Percentiles rank a stretch among this genome's conserved stretches.
phyloP scores from a whole-genome alignment of 2,113 vertebrate species.

The Chloroceryle aenea region DNA sequence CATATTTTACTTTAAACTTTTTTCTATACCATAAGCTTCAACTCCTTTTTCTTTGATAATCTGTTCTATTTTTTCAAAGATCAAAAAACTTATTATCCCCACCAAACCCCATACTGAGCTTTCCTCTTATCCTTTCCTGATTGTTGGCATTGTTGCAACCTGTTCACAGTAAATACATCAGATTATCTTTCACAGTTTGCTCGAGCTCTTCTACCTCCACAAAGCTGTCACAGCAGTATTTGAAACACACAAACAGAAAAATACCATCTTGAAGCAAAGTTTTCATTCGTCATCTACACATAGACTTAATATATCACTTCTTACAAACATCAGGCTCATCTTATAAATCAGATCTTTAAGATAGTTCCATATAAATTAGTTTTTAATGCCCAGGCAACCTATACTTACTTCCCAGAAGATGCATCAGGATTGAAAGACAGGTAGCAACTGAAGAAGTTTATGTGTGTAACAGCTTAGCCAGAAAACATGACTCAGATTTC shows the following conservation, averaged over 20 bases:
- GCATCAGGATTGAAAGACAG: not conserved
- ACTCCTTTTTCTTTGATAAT: constrained; percentile 36
- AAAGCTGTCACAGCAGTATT: constrained; percentile 59
- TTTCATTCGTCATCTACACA: constrained; percentile 35
- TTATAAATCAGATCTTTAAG: not conserved
- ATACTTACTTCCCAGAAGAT: not conserved
- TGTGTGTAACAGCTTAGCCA: not conserved
- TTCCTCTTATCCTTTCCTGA: constrained; percentile 35
- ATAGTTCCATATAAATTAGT: not conserved
- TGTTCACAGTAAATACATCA: constrained; percentile 55
- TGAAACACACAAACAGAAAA: constrained; percentile 5
- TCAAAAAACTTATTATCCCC: constrained; percentile 43
- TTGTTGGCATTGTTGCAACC: constrained; percentile 57
- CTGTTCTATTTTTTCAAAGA: constrained; percentile 27
- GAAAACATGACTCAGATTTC: not conserved
- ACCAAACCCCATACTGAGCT: constrained; percentile 33
- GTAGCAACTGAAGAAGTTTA: not conserved
- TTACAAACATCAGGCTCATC: constrained; percentile 36
- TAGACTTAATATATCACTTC: constrained; percentile 47
- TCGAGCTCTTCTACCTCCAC: constrained; percentile 53
- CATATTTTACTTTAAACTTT: constrained; percentile 56
- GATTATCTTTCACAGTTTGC: constrained; percentile 58
- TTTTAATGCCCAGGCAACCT: not conserved
- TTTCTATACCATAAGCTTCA: not conserved
- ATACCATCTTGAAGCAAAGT: constrained; percentile 6